These are phyloP conservation scores for Enteromius unitaeniatus DNA, from an alignment of 2,797 vertebrate genomes.

Conservation along the genomic window DNA sequence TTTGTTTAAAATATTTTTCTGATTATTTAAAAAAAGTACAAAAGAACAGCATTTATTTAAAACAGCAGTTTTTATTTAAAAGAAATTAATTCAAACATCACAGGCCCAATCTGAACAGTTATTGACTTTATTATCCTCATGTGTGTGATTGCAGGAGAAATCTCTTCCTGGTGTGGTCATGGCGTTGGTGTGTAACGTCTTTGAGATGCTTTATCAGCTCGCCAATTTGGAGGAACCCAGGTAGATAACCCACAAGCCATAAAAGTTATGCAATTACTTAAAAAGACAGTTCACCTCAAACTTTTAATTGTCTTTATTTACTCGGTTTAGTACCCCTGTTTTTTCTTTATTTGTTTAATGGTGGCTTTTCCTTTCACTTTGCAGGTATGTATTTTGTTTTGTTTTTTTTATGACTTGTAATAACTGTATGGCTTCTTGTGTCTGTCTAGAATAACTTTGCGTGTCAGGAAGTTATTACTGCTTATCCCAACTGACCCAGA, in stretches of 20 bases:
- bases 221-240: slow-evolving; percentile 96
- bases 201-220: slow-evolving; percentile 99
- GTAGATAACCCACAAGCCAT: slow-evolving; percentile 63
- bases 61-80: neutral
- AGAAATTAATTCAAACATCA: neutral
- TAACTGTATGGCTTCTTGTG: slow-evolving; percentile 19
- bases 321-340: neutral
- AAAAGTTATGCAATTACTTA: neutral
- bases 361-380: neutral
- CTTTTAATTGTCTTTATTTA: neutral
- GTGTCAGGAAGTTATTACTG: slow-evolving; percentile 94
- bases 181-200: slow-evolving; percentile 97
- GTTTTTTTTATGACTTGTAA: neutral
- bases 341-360: neutral
- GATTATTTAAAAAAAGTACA: neutral
- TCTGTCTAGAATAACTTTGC: slow-evolving; percentile 89
- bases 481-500: slow-evolving; percentile 98
- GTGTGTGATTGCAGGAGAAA: slow-evolving; percentile 85
- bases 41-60: neutral
- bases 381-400: no score
- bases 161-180: slow-evolving; percentile 98
- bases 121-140: neutral
- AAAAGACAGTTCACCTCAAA: neutral
- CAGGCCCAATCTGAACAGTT: neutral
- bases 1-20: neutral